Base-by-base conservation (phyloP, 2,797 vertebrate species). In the Hapalemur alaotrensis region DNA sequence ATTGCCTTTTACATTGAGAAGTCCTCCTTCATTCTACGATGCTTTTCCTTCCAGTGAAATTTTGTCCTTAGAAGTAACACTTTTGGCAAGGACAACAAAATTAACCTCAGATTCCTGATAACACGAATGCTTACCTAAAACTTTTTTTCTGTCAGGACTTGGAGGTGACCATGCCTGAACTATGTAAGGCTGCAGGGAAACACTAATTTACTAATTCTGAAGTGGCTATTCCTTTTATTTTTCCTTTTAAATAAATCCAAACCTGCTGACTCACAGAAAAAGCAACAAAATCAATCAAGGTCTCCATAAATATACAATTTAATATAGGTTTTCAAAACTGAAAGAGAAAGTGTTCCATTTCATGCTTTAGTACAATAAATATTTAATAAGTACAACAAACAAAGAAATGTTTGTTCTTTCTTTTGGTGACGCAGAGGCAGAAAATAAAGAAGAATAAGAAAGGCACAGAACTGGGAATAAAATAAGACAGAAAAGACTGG, bases 351-450 rank as follows among this genome's bases (percentile, higher is more conserved):
- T 75, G 43, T 83, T 94, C 91, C 9, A 78, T 69, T 85, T 83
- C 35, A 57, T 83, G 32, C 59, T 93, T 92, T 38, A 95, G 52
- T 70, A 75, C n/a, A 52, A 92, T 96, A 78, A 96, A 83, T 96
- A 95, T 93, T 95, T 95, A 79, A 91, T 92, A 96, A 59, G 82
- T 48, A 70, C 22, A 82, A 22, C 78, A 94, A 91, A 79, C 28
- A 73, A 61, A 92, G 76, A 76, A 82, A 76, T 4, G 84, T 79
- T 30, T 46, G 9, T 50, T 90, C 25, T 96, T 92, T 81, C 41
- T 93, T 87, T 78, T 41, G n/a, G n/a, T 65, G 50, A 90, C 46
- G 32, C 63, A 25, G 28, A 89, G 59, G 30, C 46, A 76, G 89
- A 85, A 81, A 79, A 59, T 28, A 91, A 89, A 20, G 50, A 54